These are phyloP conservation scores for Drosophila diplacantha DNA, from an alignment of 2,888 invertebrate species.

Conservation along the genomic window DNA sequence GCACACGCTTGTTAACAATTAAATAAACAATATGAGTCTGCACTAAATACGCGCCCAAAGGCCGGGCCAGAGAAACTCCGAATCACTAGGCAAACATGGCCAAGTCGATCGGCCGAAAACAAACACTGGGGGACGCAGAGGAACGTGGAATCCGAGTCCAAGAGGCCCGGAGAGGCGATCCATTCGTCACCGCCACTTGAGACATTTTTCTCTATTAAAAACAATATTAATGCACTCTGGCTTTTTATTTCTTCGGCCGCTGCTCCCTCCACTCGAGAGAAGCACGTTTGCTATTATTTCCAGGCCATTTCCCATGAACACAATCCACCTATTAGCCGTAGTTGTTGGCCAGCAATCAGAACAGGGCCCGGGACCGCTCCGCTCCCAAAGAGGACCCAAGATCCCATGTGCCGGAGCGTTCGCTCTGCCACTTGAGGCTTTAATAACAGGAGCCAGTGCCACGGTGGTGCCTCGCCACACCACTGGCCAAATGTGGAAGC, in stretches of 20 bases:
- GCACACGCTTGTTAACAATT: constrained; percentile 69
- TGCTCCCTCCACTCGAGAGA: constrained; percentile 26
- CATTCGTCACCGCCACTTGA: constrained; percentile 61
- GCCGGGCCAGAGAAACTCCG: constrained; percentile 50
- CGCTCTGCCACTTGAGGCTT: constrained; percentile 58
- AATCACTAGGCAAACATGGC: constrained; percentile 71
- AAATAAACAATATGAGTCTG: constrained; percentile 72
- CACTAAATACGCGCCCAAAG: constrained; percentile 15
- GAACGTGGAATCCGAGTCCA: neutral
- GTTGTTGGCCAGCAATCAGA: constrained; percentile 32
- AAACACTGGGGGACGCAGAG: constrained; percentile 41
- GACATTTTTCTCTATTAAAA: constrained; percentile 66
- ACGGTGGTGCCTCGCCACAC: constrained; percentile 42
- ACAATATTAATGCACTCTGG: constrained; percentile 69
- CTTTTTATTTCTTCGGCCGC: constrained; percentile 7
- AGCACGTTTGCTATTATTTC: constrained; percentile 69
- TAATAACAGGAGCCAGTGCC: constrained; percentile 54
- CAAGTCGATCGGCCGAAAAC: constrained; percentile 49
- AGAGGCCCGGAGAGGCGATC: constrained; percentile 23
- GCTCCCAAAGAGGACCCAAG: constrained; percentile 35
- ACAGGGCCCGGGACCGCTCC: neutral
- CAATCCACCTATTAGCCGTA: constrained; percentile 54
- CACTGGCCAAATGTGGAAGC: constrained; percentile 26
- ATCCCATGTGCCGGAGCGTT: constrained; percentile 8
- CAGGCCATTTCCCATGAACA: constrained; percentile 71